Evolutionary conservation across 2,113 vertebrate species (phyloP), one percentile per base, ranked within the genome.

Genomic region (Rhinolophus ferrumequinum): DNA sequence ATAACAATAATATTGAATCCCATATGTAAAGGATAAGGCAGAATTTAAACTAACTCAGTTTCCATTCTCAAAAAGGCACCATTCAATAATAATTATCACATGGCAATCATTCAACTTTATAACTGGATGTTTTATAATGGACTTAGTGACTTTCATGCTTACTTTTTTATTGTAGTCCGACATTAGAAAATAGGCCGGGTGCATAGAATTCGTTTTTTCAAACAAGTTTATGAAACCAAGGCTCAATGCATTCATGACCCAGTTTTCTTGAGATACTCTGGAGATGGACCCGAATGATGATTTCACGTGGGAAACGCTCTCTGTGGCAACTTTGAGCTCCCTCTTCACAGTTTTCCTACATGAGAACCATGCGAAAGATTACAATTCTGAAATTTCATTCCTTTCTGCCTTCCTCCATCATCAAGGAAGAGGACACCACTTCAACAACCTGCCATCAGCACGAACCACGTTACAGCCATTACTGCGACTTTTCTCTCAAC

Each of bases 381-480:
- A 33, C 56, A 80, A 21, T 33, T 30, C 47, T 44, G 56, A 66
- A 66, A 41, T 50, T 50, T 50, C 47, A 50, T 33, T 22, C 8
- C 0, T 22, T 75, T 28, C 22, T 3, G 13, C 8, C 26, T 79
- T 16, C 11, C 11, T 50, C 5, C 54, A 50, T 35, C 88, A 28
- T 3, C 54, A 15, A 6, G 47, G 33, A 11, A 75, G 21, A 15
- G 5, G 7, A 24, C 0, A 2, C n/a, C 1, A 2, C 24, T 12
- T 41, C 3, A 22, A 47, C 56, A 67, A 66, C 1, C 1, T n/a
- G 21, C 8, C 0, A 2, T 2, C n/a, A 0, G 5, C 52, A 56
- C 19, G 79, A 35, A 10, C 3, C 1, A 4, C 6, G 3, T 12
- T 44, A 16, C 13, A 11, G 8, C 6, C 14, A 4, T 62, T 16